A percentile compares a stretch with the other conserved stretches of the same genome.
These are phyloP conservation scores for Lepus americanus DNA, from an alignment of 2,113 vertebrate species.

Conservation along the genomic window DNA sequence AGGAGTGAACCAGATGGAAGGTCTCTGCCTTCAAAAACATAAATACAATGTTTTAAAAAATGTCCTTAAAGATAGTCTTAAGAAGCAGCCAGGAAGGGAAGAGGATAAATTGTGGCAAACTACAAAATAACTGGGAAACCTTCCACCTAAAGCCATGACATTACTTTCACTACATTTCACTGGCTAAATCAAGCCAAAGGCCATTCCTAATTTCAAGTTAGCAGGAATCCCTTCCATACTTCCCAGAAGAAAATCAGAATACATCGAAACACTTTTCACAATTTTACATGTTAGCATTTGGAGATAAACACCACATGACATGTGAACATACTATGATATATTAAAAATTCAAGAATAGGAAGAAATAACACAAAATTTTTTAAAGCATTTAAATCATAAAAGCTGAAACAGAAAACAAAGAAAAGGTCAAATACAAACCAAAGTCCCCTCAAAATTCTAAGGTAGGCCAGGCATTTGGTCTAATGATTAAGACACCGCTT, in stretches of 20 bases:
- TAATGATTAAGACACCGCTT: no score
- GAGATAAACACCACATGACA: background rate
- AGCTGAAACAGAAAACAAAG: constrained; percentile 15
- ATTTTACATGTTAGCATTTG: background rate
- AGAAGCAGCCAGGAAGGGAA: background rate
- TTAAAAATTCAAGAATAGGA: constrained; percentile 35
- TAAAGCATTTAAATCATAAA: constrained; percentile 23
- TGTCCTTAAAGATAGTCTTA: background rate
- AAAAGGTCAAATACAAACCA: constrained; percentile 11
- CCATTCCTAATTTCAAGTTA: background rate
- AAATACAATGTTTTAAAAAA: no score
- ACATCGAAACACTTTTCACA: background rate
- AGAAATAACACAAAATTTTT: background rate
- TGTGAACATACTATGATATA: constrained; percentile 22
- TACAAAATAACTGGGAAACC: background rate
- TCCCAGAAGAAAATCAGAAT: background rate
- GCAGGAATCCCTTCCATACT: background rate
- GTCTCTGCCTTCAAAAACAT: no score
- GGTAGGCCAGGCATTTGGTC: background rate
- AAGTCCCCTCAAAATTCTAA: constrained; percentile 39
- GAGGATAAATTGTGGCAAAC: background rate
- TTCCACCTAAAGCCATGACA: background rate
- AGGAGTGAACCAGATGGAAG: no score
- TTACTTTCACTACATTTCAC: background rate
- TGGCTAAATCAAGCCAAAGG: background rate